Percentiles rank a stretch among this genome's conserved stretches.
Evolutionary conservation across 2,888 invertebrate genomes (phyloP).

Genomic region (Scaeva pyrastri): DNA sequence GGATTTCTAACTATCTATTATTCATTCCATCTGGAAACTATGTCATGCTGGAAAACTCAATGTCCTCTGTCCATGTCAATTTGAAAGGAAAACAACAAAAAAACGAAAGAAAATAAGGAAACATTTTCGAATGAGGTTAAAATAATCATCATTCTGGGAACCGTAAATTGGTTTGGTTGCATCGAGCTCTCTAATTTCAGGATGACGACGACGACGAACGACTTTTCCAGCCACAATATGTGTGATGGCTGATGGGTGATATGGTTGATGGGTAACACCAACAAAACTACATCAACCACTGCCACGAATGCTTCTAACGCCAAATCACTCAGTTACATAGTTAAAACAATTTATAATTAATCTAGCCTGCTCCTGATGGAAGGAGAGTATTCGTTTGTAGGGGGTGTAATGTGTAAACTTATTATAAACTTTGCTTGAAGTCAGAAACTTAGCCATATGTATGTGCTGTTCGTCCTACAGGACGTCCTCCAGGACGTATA

Average conservation of each 20-base stretch:
- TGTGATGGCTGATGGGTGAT: not conserved
- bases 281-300: not conserved
- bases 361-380: not conserved
- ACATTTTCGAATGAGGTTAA: constrained; percentile 4
- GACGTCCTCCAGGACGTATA: not conserved
- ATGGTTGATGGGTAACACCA: not conserved
- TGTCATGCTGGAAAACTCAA: constrained; percentile 32
- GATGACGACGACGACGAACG: no score
- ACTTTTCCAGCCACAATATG: constrained; percentile 13
- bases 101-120: not conserved
- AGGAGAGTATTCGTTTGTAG: not conserved
- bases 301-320: not conserved
- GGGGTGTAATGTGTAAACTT: not conserved
- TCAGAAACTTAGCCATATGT: constrained; percentile 22
- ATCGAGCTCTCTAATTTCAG: constrained; percentile 1
- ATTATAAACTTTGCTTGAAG: constrained; percentile 11
- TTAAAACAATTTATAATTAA: constrained; percentile 30
- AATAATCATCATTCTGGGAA: constrained; percentile 10
- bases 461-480: no score
- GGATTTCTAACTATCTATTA: constrained; percentile 40
- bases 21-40: constrained; percentile 29
- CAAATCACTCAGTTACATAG: constrained; percentile 21
- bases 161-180: constrained; percentile 8
- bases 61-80: constrained; percentile 9
- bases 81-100: constrained; percentile 14